Conservation (phyloP, 2,113 vertebrate genomes). For the Tor tambroides region DNA sequence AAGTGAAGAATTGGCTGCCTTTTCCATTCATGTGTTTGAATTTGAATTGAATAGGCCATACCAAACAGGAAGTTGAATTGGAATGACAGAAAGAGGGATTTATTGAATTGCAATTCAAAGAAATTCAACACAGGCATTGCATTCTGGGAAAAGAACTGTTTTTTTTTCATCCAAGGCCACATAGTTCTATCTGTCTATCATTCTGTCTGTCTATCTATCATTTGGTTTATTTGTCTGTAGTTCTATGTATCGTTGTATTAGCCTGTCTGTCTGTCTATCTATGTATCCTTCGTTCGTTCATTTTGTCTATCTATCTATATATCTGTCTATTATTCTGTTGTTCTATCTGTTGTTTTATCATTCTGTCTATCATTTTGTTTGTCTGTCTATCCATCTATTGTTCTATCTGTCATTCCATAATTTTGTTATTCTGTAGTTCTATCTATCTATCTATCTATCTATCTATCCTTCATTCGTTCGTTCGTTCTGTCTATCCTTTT, state of each 20-base stretch:
- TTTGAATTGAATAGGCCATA: neutral
- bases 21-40: neutral
- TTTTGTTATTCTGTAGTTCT: neutral
- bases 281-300: neutral
- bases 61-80: neutral
- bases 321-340: neutral
- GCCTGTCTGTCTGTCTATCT: no score
- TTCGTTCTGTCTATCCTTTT: no score
- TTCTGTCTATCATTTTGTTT: neutral
- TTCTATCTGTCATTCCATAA: neutral
- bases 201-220: no score
- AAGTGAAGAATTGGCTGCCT: neutral
- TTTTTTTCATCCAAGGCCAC: no score
- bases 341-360: neutral
- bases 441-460: neutral
- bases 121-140: neutral
- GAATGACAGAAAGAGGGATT: neutral
- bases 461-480: no score
- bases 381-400: neutral
- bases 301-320: no score
- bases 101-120: neutral
- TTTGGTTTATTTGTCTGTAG: no score
- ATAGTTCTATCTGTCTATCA: no score
- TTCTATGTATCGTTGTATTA: no score
- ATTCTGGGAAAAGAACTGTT: no score